phyloP scores from a whole-genome alignment of 2,113 vertebrate genomes.

The Pelodiscus sinensis region DNA sequence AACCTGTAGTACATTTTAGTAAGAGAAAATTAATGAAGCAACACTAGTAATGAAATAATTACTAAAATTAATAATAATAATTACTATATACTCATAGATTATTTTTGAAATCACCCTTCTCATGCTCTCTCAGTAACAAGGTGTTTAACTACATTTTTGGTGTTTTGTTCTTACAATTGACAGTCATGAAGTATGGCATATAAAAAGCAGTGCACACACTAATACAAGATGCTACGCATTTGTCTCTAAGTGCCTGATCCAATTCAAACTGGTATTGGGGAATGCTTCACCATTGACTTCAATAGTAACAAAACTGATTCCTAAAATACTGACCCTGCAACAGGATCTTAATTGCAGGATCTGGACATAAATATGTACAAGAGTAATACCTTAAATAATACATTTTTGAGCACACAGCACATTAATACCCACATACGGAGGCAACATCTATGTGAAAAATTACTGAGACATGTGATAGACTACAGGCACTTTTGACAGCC shows the following conservation, averaged over 20 bases:
- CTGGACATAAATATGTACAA: not conserved
- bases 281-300: not conserved
- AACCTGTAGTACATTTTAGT: not conserved
- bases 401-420: not conserved
- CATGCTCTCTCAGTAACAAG: not conserved
- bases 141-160: not conserved
- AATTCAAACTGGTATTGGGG: not conserved
- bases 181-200: not conserved
- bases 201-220: not conserved
- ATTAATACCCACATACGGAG: not conserved
- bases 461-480: not conserved
- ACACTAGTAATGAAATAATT: not conserved
- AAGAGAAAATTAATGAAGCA: not conserved
- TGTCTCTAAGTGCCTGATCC: not conserved
- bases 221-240: not conserved
- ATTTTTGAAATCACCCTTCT: not conserved
- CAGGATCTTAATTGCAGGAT: fast-evolving
- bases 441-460: not conserved
- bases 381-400: not conserved
- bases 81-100: not conserved
- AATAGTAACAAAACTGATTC: not conserved
- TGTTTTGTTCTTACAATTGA: not conserved
- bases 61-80: not conserved
- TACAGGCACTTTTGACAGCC: not conserved
- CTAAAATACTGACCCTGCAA: not conserved